Evolutionary conservation across 2,797 vertebrate species (phyloP).

Genomic region (Coendou prehensilis): DNA sequence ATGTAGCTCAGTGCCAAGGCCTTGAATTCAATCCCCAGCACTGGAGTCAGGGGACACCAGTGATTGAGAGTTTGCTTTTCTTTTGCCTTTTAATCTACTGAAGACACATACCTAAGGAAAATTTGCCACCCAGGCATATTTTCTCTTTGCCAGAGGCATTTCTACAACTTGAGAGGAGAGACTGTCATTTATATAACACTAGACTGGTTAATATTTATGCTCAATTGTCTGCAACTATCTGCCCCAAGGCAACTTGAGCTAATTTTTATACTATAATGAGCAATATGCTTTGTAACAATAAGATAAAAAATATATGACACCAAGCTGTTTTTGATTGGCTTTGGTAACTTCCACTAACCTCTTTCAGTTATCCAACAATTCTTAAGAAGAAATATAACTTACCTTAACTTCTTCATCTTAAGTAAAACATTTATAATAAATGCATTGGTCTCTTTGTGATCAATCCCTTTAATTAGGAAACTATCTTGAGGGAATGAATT

Average conservation of each 20-base stretch:
- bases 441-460: background rate
- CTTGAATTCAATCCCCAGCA: background rate
- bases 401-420: background rate
- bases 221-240: background rate
- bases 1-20: background rate
- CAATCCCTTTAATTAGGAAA: background rate
- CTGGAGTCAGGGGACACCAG: background rate
- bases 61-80: background rate
- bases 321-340: background rate
- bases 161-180: slow-evolving; percentile 50
- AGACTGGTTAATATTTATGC: slow-evolving; percentile 61
- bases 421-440: background rate
- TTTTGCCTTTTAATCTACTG: background rate
- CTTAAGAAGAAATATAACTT: background rate
- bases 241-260: slow-evolving; percentile 13
- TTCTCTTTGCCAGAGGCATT: slow-evolving; percentile 64
- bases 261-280: slow-evolving; percentile 50
- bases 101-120: background rate
- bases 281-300: slow-evolving; percentile 41
- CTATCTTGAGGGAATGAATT: background rate
- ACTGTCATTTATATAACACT: slow-evolving; percentile 10
- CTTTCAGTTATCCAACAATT: background rate
- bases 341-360: slow-evolving; percentile 36
- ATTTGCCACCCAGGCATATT: background rate
- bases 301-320: background rate